Evolutionary conservation across 2,113 vertebrate genomes (phyloP), one percentile per base, ranked within the genome.

Genomic region (Xiphophorus maculatus): DNA sequence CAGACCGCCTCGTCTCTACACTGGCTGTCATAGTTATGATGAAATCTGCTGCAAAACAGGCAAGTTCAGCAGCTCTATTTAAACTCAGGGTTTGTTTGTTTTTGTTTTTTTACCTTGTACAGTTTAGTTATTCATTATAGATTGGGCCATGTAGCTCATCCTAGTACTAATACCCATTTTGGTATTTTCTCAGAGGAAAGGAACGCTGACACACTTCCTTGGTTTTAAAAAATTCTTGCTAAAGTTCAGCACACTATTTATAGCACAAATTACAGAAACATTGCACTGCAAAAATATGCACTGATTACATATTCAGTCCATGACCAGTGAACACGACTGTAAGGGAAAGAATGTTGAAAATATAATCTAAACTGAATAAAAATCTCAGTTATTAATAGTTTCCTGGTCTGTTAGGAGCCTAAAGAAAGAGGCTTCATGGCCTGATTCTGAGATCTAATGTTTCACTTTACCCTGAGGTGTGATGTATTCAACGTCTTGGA

Each of bases 41-140:
- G 97, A 99, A 90, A 99, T 99, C 90, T 99, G 98, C 94, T 99
- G 98, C 90, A 99, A 99, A 93, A 99, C 97, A 0, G 98, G 98
- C 95, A 91, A 60, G 90, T 82, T 63, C 68, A 69, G 5, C 27
- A 74, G 11, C 17, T 64, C 54, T 64, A 11, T 66, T 15, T 63
- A 30, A 17, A 32, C 62, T 17, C 5, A 11, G 35, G 10, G 10
- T 37, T 8, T 17, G 19, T 17, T 29, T 29, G 15, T 62, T 42
- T 30, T 42, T 30, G 7, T 29, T 2, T 30, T 66, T 17, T 25
- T 4, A 62, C 11, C 5, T 14, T 8, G 35, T 28, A 17, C 6
- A n/a, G 14, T 25, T 27, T 15, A 37, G 12, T 14, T 10, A 33
- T 66, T 6, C 25, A 0, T 29, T 30, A 11, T 29, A 27, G 63